Evolutionary conservation across 1,140 invertebrate genomes (phyloP), one percentile per base, ranked within the genome.

Genomic region (Papilio helenus): DNA sequence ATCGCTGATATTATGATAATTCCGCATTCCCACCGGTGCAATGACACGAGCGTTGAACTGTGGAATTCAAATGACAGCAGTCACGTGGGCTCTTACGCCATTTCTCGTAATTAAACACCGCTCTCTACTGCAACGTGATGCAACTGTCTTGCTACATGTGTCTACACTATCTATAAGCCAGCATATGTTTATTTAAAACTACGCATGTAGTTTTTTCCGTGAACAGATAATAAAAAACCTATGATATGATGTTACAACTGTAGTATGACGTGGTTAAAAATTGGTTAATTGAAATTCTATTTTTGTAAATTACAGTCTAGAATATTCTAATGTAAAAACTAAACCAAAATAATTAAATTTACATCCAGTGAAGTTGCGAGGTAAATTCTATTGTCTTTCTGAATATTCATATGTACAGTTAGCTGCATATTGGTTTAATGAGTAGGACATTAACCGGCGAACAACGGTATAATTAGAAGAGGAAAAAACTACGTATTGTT

Each of bases 111-210:
- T 61, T 26, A 61, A 61, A 61, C 58, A 61, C 58, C 20, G 58
- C 58, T 61, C 23, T 55, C 51, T 20, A 26, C 23, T 61, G 58
- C 58, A 61, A 61, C 58, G 23, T 61, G 58, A 61, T 61, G 58
- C 58, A 61, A 61, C 10, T 61, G 29, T 61, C 58, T 61, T 26
- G 23, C 58, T 61, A 61, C 58, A 26, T 55, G n/a, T 55, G 18
- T 7, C 46, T 49, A 18, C 18, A 49, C 46, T 55, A 55, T 55
- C n/a, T 55, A 55, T 55, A 55, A 2, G 9, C 51, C n/a, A 9
- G 8, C 26, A 61, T 34, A 18, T 55, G 61, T 61, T 18, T 42
- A 55, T n/a, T 20, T 20, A 55, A 18, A 18, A 49, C 46, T 49
- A 49, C 14, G 3, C 16, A 49, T 49, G 46, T 5, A 16, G 16